phyloP scores from a whole-genome alignment of 2,888 invertebrate species.

The Odontothrips loti region DNA sequence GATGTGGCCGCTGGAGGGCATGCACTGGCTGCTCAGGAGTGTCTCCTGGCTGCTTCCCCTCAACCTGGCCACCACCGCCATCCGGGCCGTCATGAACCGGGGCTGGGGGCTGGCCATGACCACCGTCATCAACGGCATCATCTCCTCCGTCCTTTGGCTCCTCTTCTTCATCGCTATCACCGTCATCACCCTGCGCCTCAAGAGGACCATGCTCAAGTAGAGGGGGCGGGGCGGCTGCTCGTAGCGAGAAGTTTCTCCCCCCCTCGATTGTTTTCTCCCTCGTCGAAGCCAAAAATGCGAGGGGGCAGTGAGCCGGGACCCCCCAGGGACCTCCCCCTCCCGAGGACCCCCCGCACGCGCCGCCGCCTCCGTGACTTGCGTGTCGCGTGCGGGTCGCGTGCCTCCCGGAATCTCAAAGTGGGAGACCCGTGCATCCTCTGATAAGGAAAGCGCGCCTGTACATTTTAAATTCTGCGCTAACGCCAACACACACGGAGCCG shows the following conservation, averaged over 20 bases:
- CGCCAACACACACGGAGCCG: background rate
- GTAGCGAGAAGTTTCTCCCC: background rate
- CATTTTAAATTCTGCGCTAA: background rate
- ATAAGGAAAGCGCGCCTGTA: background rate
- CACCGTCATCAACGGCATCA: slow-evolving; percentile 69
- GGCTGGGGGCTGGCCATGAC: slow-evolving; percentile 65
- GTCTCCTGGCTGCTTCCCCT: slow-evolving; percentile 68
- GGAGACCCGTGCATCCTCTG: background rate
- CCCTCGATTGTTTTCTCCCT: no score
- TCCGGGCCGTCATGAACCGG: slow-evolving; percentile 70
- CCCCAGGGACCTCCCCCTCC: background rate
- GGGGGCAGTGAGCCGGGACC: background rate
- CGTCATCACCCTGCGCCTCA: slow-evolving; percentile 26
- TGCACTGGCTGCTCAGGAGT: slow-evolving; percentile 58
- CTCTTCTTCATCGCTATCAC: slow-evolving; percentile 55
- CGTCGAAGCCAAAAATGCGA: no score
- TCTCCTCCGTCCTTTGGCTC: slow-evolving; percentile 64
- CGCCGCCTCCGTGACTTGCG: background rate
- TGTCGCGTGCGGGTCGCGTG: background rate
- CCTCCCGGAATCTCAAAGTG: background rate
- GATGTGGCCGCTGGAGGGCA: slow-evolving; percentile 62
- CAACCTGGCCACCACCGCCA: slow-evolving; percentile 71
- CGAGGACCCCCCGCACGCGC: background rate
- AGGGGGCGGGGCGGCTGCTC: background rate
- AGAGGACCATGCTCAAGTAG: background rate